phyloP scores from a whole-genome alignment of 2,797 vertebrate species.

The Lepidocolaptes lacrymiger region DNA sequence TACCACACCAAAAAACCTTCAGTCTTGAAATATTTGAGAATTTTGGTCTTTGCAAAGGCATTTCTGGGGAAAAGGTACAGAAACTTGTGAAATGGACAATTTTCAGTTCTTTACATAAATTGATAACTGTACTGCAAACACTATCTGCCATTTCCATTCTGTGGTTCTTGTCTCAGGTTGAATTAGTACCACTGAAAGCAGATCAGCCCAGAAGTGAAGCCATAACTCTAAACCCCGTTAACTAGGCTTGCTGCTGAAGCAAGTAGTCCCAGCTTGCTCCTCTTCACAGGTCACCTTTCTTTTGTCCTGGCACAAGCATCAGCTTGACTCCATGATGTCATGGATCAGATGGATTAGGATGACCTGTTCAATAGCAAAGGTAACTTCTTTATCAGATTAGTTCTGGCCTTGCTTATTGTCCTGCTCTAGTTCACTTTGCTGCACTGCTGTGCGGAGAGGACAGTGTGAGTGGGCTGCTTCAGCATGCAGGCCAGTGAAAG shows the following conservation, averaged over 20 bases:
- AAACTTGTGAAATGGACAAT: not conserved
- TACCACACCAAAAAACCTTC: not conserved
- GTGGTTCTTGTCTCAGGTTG: not conserved
- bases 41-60: not conserved
- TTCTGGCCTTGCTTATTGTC: not conserved
- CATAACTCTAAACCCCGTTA: not conserved
- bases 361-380: not conserved
- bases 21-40: not conserved
- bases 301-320: not conserved
- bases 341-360: not conserved
- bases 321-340: not conserved
- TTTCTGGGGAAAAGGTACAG: not conserved
- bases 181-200: not conserved
- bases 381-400: not conserved
- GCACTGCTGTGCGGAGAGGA: not conserved
- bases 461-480: not conserved
- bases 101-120: conserved; percentile 7
- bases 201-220: not conserved
- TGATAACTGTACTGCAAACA: not conserved
- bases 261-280: not conserved
- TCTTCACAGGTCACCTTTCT: not conserved
- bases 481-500: not conserved
- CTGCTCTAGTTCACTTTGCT: not conserved
- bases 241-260: not conserved
- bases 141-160: not conserved